Conservation (phyloP, 2,113 vertebrate species). For the Pedetes capensis region DNA sequence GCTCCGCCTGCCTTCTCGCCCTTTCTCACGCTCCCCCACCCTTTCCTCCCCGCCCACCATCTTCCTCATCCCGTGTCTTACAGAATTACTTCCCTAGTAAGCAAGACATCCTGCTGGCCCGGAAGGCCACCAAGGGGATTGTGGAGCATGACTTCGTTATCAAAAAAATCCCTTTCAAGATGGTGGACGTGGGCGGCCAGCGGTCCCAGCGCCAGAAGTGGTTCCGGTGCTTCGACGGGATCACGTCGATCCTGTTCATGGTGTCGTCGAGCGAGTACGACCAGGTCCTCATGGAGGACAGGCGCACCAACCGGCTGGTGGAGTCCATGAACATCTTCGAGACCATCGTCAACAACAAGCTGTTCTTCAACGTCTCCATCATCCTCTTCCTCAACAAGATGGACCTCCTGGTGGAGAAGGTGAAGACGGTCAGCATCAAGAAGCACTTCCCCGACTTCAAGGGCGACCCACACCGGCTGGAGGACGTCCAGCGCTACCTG, state of each 20-base stretch:
- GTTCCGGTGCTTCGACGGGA: conserved; percentile 98
- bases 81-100: conserved; percentile 95
- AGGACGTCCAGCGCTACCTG: conserved; percentile 94
- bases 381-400: conserved; percentile 99
- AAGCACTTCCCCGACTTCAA: conserved; percentile 96
- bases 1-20: background rate
- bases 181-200: conserved; percentile 98
- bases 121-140: conserved; percentile 97
- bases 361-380: conserved; percentile 97
- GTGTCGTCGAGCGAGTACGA: conserved; percentile 97
- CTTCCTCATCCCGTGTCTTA: background rate
- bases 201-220: conserved; percentile 97
- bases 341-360: conserved; percentile 99
- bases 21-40: rapidly evolving
- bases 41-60: background rate
- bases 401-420: conserved; percentile 96
- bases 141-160: conserved; percentile 98
- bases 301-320: conserved; percentile 94
- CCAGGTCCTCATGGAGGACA: conserved; percentile 98
- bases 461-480: conserved; percentile 90
- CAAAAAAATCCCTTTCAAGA: conserved; percentile 98
- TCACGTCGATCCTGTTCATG: conserved; percentile 98
- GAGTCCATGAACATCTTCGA: conserved; percentile 99
- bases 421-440: conserved; percentile 91
- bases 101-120: conserved; percentile 95